Evolutionary conservation across 2,888 invertebrate genomes (phyloP).

Genomic region (Brassicogethes aeneus): DNA sequence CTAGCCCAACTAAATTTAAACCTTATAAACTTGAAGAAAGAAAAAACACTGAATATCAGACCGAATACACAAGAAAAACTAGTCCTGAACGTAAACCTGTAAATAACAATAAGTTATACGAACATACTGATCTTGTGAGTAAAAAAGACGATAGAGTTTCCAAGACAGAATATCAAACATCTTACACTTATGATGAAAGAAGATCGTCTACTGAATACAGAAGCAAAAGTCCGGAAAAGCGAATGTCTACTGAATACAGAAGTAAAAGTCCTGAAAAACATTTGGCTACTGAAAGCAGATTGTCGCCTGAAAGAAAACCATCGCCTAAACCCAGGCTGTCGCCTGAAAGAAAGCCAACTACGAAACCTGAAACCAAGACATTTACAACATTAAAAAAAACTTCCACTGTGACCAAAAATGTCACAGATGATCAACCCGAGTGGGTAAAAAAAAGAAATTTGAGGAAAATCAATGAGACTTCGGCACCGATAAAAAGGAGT

Average conservation of each 20-base stretch:
- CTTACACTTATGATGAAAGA: conserved; percentile 22
- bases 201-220: conserved; percentile 20
- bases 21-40: conserved; percentile 8
- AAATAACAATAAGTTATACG: conserved; percentile 15
- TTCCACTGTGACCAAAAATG: conserved; percentile 37
- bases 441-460: conserved; percentile 54
- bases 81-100: conserved; percentile 18
- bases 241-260: conserved; percentile 20
- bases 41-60: conserved; percentile 13
- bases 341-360: conserved; percentile 5
- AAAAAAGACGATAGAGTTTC: conserved; percentile 9
- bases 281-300: conserved; percentile 18
- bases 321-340: not conserved
- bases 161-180: conserved; percentile 21
- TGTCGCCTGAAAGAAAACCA: not conserved
- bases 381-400: conserved; percentile 28
- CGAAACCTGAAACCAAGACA: conserved; percentile 17
- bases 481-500: conserved; percentile 17
- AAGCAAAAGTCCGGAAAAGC: conserved; percentile 12
- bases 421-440: conserved; percentile 47
- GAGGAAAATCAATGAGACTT: conserved; percentile 43
- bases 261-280: conserved; percentile 14
- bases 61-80: conserved; percentile 13
- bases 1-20: conserved; percentile 21
- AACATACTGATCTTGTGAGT: conserved; percentile 16